Evolutionary conservation across 2,113 vertebrate species (phyloP).

Genomic region (Phyllostomus discolor): DNA sequence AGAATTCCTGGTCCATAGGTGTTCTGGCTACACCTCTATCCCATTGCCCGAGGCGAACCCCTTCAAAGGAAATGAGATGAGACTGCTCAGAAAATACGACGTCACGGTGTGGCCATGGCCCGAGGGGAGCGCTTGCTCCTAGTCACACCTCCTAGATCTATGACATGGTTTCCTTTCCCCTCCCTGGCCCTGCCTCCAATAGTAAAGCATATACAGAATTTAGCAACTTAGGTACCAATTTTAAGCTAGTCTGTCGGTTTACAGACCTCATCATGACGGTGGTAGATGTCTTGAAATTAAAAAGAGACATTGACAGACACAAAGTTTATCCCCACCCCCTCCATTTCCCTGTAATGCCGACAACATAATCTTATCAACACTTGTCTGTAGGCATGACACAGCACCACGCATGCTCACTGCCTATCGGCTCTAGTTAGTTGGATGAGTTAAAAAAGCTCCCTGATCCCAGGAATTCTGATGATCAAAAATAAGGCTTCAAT

Average conservation of each 20-base stretch:
- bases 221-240: neutral
- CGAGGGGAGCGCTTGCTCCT: neutral
- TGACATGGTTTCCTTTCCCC: neutral
- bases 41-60: neutral
- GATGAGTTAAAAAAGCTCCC: neutral
- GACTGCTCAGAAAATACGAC: neutral
- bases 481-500: neutral
- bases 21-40: neutral
- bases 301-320: neutral
- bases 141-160: neutral
- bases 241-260: neutral
- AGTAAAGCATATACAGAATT: neutral
- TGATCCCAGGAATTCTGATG: neutral
- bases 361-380: neutral
- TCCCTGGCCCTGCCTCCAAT: neutral
- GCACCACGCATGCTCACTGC: neutral
- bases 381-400: no score
- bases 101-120: neutral
- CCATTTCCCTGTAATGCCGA: neutral
- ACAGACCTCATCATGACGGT: neutral
- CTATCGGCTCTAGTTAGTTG: no score
- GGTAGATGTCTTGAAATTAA: neutral
- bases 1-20: neutral
- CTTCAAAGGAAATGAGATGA: neutral
- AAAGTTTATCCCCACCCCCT: neutral